phyloP scores from a whole-genome alignment of 2,888 invertebrate genomes.

The Tromatobia lineatoria region DNA sequence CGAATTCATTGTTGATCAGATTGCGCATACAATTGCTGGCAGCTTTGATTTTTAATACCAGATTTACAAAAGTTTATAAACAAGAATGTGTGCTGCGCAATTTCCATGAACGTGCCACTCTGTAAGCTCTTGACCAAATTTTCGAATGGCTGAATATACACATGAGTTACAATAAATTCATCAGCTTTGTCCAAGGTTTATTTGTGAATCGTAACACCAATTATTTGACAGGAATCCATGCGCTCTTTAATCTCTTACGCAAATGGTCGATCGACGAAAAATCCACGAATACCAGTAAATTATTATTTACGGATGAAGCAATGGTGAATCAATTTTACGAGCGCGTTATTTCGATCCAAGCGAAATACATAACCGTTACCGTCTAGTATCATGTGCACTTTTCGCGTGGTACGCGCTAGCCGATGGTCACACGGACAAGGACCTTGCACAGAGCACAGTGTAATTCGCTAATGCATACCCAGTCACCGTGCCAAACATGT shows the following conservation, averaged over 20 bases:
- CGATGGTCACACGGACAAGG: conserved; percentile 1
- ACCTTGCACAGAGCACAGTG: conserved; percentile 1
- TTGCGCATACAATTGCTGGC: too few species aligned
- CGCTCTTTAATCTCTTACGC: conserved; percentile 3
- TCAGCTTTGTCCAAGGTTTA: background rate
- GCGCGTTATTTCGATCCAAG: conserved; percentile 33
- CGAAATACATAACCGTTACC: conserved; percentile 33
- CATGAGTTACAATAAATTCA: conserved; percentile 1
- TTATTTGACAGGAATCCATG: conserved; percentile 1
- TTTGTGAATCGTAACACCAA: conserved; percentile 1
- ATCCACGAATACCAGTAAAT: conserved; percentile 30
- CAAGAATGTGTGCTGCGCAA: too few species aligned
- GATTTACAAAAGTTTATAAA: too few species aligned
- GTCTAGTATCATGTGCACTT: conserved; percentile 2
- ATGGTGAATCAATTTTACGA: conserved; percentile 52
- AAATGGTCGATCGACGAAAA: background rate
- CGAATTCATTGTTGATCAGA: too few species aligned
- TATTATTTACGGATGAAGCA: conserved; percentile 17
- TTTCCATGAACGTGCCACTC: background rate
- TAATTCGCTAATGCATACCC: conserved; percentile 70
- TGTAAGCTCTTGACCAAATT: background rate
- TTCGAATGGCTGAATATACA: background rate
- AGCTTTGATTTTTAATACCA: too few species aligned
- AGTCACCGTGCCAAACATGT: conserved; percentile 58
- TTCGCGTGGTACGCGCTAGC: background rate